These are phyloP conservation scores for Stichopus chloronotus DNA, from an alignment of 35 echinoderm and acorn worm species.

Conservation along the genomic window DNA sequence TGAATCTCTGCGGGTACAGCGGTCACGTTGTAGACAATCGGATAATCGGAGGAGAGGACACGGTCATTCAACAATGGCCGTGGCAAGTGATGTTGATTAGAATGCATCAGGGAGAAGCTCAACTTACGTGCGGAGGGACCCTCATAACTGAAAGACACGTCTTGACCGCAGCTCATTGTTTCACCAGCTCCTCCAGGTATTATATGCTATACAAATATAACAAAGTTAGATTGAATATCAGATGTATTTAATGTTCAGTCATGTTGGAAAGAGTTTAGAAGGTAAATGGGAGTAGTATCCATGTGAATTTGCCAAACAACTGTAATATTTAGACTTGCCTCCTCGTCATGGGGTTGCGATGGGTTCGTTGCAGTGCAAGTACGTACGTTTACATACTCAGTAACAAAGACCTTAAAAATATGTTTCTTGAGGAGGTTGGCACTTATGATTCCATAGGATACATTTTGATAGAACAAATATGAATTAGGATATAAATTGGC, in stretches of 20 bases:
- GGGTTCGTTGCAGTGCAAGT: no score
- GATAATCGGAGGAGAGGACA: conserved; percentile 13
- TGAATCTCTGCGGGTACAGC: conserved; percentile 23
- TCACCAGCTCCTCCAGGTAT: neutral
- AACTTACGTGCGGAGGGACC: conserved; percentile 26
- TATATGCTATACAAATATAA: neutral
- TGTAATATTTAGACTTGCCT: no score
- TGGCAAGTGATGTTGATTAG: conserved; percentile 48
- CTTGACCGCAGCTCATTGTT: conserved; percentile 33
- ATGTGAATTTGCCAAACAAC: no score
- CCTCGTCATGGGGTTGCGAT: no score
- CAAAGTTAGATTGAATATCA: neutral
- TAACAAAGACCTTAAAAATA: no score
- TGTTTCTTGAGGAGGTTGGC: no score
- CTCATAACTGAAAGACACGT: conserved; percentile 29
- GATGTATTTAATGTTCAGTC: neutral
- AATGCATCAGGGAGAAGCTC: neutral
- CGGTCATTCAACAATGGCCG: neutral
- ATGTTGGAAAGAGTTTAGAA: neutral
- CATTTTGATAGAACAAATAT: no score
- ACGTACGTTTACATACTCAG: no score
- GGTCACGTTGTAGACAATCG: neutral
- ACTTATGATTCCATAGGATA: no score
- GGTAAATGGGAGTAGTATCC: no score
- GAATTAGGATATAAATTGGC: no score